phyloP scores from a whole-genome alignment of 2,888 invertebrate genomes.

The Gymnoscelis rufifasciata region DNA sequence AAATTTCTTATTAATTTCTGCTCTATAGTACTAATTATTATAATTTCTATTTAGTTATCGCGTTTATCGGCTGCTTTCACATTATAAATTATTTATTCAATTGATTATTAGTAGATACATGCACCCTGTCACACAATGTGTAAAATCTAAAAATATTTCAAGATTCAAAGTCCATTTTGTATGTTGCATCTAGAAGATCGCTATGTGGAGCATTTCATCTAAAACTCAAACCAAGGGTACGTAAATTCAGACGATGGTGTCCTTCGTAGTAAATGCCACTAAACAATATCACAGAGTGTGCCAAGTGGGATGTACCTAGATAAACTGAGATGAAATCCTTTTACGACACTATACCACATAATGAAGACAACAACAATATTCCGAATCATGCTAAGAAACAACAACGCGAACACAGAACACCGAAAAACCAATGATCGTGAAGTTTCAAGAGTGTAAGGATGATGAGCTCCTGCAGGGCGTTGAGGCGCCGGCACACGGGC shows the following conservation, averaged over 20 bases:
- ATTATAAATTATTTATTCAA: slow-evolving; percentile 38
- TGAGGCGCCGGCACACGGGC: slow-evolving; percentile 25
- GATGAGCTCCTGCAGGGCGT: slow-evolving; percentile 50
- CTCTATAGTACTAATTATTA: slow-evolving; percentile 19
- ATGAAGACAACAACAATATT: slow-evolving; percentile 67
- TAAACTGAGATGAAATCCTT: slow-evolving; percentile 52
- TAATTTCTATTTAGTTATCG: slow-evolving; percentile 20
- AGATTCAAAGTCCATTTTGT: slow-evolving; percentile 21
- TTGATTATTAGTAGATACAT: slow-evolving; percentile 58
- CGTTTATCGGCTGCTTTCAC: slow-evolving; percentile 16
- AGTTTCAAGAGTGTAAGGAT: slow-evolving; percentile 53
- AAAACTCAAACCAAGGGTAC: slow-evolving; percentile 27
- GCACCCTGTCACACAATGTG: slow-evolving; percentile 78
- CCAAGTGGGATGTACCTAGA: slow-evolving; percentile 73
- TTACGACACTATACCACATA: slow-evolving; percentile 56
- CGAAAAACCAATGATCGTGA: slow-evolving; percentile 58
- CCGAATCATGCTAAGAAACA: slow-evolving; percentile 72
- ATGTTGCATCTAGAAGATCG: slow-evolving; percentile 37
- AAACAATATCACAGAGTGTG: slow-evolving; percentile 72
- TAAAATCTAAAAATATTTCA: slow-evolving; percentile 26
- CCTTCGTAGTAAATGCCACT: slow-evolving; percentile 43
- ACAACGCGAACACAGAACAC: slow-evolving; percentile 71
- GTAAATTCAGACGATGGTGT: slow-evolving; percentile 32
- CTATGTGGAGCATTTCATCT: slow-evolving; percentile 40
- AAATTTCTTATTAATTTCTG: slow-evolving; percentile 20